Evolutionary conservation across 2,888 invertebrate species (phyloP).

Genomic region (Drosophila pseudotalamancana): DNA sequence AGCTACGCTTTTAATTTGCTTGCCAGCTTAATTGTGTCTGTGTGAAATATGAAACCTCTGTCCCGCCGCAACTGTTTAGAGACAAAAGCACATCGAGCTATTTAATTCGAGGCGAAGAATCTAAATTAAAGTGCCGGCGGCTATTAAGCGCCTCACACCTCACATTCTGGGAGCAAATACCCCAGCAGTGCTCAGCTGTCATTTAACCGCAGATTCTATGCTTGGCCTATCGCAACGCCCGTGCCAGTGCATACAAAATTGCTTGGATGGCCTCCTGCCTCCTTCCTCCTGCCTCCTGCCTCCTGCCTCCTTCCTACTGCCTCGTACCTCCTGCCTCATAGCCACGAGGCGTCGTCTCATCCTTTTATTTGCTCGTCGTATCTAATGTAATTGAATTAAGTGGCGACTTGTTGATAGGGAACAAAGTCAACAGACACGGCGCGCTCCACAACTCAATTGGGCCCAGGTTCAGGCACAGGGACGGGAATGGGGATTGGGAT

Average conservation of each 20-base stretch:
- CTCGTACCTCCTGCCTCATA: background rate
- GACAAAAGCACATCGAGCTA: constrained; percentile 20
- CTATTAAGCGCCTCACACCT: constrained; percentile 46
- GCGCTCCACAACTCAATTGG: constrained; percentile 66
- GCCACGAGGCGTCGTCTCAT: constrained; percentile 21
- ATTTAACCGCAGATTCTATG: constrained; percentile 52
- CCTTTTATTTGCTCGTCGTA: constrained; percentile 54
- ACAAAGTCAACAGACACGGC: constrained; percentile 67
- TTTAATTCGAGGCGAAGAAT: constrained; percentile 53
- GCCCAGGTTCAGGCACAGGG: constrained; percentile 31
- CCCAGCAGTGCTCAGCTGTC: constrained; percentile 51
- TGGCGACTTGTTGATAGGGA: constrained; percentile 80
- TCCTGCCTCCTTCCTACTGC: background rate
- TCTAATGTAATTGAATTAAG: constrained; percentile 79
- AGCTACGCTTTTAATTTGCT: constrained; percentile 36
- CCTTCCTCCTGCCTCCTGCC: background rate
- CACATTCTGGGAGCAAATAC: constrained; percentile 3
- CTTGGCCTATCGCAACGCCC: constrained; percentile 25
- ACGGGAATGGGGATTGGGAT: background rate
- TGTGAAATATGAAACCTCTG: constrained; percentile 37
- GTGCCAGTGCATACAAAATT: constrained; percentile 13
- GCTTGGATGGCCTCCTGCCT: background rate
- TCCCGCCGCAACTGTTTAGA: constrained; percentile 32
- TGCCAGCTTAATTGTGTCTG: constrained; percentile 11
- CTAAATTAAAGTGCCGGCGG: constrained; percentile 63